Conservation (phyloP, 1,140 invertebrate species). For the Brachionus manjavacas region DNA sequence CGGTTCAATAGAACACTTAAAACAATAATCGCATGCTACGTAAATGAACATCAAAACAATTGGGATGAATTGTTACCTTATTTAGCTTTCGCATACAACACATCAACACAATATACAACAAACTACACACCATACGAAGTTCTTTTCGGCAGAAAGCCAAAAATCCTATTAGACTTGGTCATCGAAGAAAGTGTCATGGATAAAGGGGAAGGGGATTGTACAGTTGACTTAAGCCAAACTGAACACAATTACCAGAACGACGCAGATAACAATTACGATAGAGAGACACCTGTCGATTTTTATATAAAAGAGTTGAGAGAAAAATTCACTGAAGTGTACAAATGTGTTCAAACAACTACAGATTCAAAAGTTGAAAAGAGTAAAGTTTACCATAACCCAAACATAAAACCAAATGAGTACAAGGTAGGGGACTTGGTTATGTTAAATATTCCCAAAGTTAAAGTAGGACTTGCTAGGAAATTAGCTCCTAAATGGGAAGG, state of each 20-base stretch:
- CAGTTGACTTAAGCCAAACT: background rate
- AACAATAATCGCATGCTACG: background rate
- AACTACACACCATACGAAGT: background rate
- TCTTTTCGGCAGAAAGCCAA: conserved; percentile 2
- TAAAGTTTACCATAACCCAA: background rate
- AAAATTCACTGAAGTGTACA: background rate
- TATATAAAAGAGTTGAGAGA: background rate
- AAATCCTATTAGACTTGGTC: background rate
- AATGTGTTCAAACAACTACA: background rate
- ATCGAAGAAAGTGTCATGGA: background rate
- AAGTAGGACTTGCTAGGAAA: background rate
- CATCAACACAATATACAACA: background rate
- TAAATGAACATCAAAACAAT: background rate
- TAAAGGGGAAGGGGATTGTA: background rate
- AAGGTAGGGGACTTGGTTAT: background rate
- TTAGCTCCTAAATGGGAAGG: background rate
- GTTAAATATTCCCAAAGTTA: background rate
- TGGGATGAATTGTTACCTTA: background rate
- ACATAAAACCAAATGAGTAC: background rate
- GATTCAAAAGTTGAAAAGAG: background rate
- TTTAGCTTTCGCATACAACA: background rate
- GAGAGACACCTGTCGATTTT: background rate
- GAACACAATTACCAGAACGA: background rate
- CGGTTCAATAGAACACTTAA: conserved; percentile 45
- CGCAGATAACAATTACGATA: background rate